Evolutionary conservation across 2,797 vertebrate genomes (phyloP), one percentile per base, ranked within the genome.

Genomic region (Microchirus variegatus): DNA sequence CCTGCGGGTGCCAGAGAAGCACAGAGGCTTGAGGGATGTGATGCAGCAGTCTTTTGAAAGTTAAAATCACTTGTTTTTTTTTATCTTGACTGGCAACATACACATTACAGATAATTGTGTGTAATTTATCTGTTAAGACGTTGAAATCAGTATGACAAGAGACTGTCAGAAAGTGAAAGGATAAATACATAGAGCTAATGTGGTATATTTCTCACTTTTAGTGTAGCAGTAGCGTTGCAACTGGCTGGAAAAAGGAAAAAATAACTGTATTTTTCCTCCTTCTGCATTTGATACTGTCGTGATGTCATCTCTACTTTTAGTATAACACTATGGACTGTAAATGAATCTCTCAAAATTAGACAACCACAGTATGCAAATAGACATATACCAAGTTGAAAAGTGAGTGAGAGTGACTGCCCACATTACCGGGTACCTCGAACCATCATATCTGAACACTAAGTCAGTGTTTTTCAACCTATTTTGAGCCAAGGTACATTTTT

Each of bases 141-240:
- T 38, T 38, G 2, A 22, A 3, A 22, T 22, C 5, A 22, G 22
- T 22, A 38, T n/a, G 12, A 11, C 12, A 38, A 38, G 9, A 38
- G 22, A 22, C 22, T 6, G 40, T 42, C 40, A 42, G 5, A 42
- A 42, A 42, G 15, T 1, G 15, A 42, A 13, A 5, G 3, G 40
- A 36, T 55, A 53, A 67, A 99, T 98, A 75, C 97, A 99, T 42
- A 95, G 98, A 90, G 98, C 98, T 1, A 22, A 92, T 95, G 85
- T 98, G 95, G 0, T 96, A 93, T 96, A 99, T 99, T 37, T 97
- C 97, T 0, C 5, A 3, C 97, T 96, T 10, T 90, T 93, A 0
- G 87, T 67, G 74, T 97, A 98, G 94, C 97, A 99, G 77, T 96
- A 98, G 73, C 99, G 96, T 81, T 96, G 92, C 80, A 99, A 99